phyloP scores from a whole-genome alignment of 2,797 vertebrate species.

The Coluber constrictor region DNA sequence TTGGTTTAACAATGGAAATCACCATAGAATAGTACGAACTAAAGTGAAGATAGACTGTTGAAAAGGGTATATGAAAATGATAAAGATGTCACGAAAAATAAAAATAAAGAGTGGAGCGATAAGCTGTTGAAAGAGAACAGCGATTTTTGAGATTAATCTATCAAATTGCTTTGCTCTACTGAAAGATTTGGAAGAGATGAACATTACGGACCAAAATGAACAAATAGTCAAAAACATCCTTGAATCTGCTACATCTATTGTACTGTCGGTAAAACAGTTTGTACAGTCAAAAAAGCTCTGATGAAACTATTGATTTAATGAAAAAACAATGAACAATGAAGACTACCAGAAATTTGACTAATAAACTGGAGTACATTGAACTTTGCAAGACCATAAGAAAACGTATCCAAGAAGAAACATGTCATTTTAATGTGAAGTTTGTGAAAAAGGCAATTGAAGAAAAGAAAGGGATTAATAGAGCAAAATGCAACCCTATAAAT shows the following conservation, averaged over 20 bases:
- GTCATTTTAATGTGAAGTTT: neutral
- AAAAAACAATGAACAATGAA: no score
- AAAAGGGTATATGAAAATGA: neutral
- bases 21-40: neutral
- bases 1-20: neutral
- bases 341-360: neutral
- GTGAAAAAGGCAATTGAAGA: neutral
- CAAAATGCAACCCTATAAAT: neutral
- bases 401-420: neutral
- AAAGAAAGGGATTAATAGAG: neutral
- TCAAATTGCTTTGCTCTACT: neutral
- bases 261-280: neutral
- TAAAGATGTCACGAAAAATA: neutral
- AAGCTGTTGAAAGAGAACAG: neutral
- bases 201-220: neutral
- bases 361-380: neutral
- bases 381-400: neutral
- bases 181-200: neutral
- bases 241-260: neutral
- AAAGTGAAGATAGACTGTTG: neutral
- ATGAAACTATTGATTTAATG: neutral
- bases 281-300: neutral
- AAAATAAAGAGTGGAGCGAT: neutral
- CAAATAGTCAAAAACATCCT: no score
- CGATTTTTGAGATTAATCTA: neutral